Evolutionary conservation across 2,888 invertebrate species (phyloP).

Genomic region (Meganola albula): DNA sequence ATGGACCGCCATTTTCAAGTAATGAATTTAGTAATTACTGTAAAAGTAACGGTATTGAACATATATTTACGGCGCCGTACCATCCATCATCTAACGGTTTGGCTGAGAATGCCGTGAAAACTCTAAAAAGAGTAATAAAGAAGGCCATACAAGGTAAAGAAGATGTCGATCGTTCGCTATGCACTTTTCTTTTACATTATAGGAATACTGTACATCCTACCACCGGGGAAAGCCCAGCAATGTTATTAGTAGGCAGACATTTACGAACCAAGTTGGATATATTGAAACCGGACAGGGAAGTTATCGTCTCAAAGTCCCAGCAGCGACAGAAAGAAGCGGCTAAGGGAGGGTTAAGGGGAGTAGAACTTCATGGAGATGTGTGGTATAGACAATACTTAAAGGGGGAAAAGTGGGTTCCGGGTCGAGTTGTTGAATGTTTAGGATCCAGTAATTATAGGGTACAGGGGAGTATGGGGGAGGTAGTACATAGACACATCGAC

Average conservation of each 20-base stretch:
- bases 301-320: neutral
- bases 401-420: slow-evolving; percentile 3
- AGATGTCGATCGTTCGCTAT: too few species aligned
- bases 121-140: slow-evolving; percentile 14
- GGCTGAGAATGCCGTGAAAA: slow-evolving; percentile 19
- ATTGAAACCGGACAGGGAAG: slow-evolving; percentile 2
- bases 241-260: slow-evolving; percentile 6
- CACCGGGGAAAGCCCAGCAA: slow-evolving; percentile 11
- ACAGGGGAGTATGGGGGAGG: too few species aligned
- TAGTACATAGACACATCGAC: too few species aligned
- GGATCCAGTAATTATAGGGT: slow-evolving; percentile 1
- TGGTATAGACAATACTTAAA: slow-evolving; percentile 2
- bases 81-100: slow-evolving; percentile 1
- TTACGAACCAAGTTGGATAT: slow-evolving; percentile 7
- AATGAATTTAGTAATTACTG: neutral
- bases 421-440: neutral
- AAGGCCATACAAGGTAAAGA: slow-evolving; percentile 11
- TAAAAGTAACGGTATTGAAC: neutral
- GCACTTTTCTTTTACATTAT: too few species aligned
- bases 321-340: neutral
- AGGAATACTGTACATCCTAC: slow-evolving; percentile 11
- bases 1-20: neutral
- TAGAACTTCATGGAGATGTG: neutral
- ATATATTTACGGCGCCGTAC: neutral
- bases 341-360: neutral